Base-by-base conservation (phyloP, 2,797 vertebrate genomes). In the Acipenser transmontanus region DNA sequence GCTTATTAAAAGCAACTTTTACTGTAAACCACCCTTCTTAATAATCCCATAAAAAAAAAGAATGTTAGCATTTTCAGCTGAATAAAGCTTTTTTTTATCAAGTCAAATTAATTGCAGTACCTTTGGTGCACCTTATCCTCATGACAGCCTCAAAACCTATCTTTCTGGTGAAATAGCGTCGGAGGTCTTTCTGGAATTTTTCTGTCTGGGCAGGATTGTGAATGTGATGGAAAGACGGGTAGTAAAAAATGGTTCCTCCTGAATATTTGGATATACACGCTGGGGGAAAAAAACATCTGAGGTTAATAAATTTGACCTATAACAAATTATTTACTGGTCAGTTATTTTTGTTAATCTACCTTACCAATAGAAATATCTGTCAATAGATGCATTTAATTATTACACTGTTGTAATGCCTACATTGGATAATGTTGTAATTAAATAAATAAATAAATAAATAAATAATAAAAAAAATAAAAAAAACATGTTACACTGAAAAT, bases 41-140 rank as follows among this genome's bases (percentile, higher is more conserved):
- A 34, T 34, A 11, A 51, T 51, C n/a, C n/a, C n/a, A n/a, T n/a
- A n/a, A n/a, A n/a, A n/a, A n/a, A n/a, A n/a, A n/a, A n/a, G n/a
- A n/a, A n/a, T n/a, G n/a, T n/a, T n/a, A n/a, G n/a, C n/a, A n/a
- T n/a, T n/a, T n/a, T n/a, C n/a, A n/a, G n/a, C n/a, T n/a, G n/a
- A n/a, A n/a, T n/a, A n/a, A n/a, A n/a, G n/a, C n/a, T n/a, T n/a
- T n/a, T n/a, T n/a, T n/a, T n/a, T n/a, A n/a, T n/a, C n/a, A n/a
- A n/a, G n/a, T n/a, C n/a, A n/a, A 52, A 8, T 12, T 7, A 61
- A 2, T 65, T 57, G 0, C 49, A 69, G 6, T 77, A 98, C 97
- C 97, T 94, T 99, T 99, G 14, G 97, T 98, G 80, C 97, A 99
- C 47, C 97, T 88, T 87, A 99, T 99, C 78, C 96, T 94, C 96